Evolutionary conservation across 2,888 invertebrate genomes (phyloP).

Genomic region (Capitulum mitella): DNA sequence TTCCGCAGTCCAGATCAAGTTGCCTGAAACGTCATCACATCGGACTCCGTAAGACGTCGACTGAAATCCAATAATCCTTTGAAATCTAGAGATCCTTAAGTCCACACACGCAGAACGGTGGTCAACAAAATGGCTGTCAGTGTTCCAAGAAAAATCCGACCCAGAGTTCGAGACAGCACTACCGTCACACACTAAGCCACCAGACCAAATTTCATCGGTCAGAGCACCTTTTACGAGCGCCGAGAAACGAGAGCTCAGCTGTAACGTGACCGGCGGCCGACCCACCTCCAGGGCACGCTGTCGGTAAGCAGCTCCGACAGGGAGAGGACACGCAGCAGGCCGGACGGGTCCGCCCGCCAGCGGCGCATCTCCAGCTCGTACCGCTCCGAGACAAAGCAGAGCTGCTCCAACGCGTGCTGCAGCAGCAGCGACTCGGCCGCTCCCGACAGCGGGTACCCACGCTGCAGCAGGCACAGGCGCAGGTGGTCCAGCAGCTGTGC

Average conservation of each 20-base stretch:
- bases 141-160: no score
- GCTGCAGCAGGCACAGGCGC: constrained; percentile 44
- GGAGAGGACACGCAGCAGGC: constrained; percentile 40
- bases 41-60: no score
- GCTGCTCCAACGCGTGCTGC: constrained; percentile 38
- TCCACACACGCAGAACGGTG: no score
- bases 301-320: constrained; percentile 39
- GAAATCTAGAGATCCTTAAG: no score
- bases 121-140: no score
- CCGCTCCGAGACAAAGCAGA: constrained; percentile 48
- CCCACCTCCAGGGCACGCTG: constrained; percentile 37
- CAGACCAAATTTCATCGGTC: no score
- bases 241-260: no score
- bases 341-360: constrained; percentile 42
- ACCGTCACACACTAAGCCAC: no score
- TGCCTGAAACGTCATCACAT: constrained; percentile 35
- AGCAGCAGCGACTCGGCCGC: constrained; percentile 44
- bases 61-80: no score
- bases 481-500: constrained; percentile 47
- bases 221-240: no score
- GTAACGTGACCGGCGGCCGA: constrained; percentile 26
- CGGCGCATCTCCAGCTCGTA: constrained; percentile 44
- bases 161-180: no score
- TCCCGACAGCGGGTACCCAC: constrained; percentile 39
- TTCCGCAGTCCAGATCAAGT: constrained; percentile 38